Evolutionary conservation across 2,113 vertebrate species (phyloP), one percentile per base, ranked within the genome.

Genomic region (Furnarius figulus): DNA sequence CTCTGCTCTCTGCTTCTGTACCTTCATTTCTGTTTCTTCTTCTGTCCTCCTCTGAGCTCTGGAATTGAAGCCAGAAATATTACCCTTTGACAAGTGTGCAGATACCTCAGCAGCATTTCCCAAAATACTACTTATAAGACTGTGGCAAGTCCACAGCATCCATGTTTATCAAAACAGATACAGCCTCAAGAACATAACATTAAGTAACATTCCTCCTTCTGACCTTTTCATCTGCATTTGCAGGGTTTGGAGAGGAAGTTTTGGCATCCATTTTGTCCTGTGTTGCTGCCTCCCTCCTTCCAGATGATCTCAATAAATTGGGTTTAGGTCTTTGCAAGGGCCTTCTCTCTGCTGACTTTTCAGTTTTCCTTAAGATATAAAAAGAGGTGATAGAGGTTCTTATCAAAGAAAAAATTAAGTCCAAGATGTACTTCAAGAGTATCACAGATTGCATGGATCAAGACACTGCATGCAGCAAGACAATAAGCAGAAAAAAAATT

Each of bases 241-340:
- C 58, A 92, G 79, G 24, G 61, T 90, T 23, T 58, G 85, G 33
- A 89, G 83, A 70, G 20, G 87, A 86, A 89, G 35, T 68, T 66
- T 92, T 39, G 1, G 12, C 67, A 52, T 97, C 86, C 30, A 18
- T 44, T 95, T 94, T 93, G 23, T 68, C 93, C 90, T 94, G 92
- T 27, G 53, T 39, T 92, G 65, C 40, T 84, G 55, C 53, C 65
- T 90, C 86, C 62, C 82, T 98, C 92, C 89, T 98, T 92, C 73
- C 93, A 90, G 75, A 53, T 44, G 90, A 91, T 72, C 91, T 95
- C 52, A 87, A 24, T 58, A 97, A 93, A 94, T 93, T 98, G 0
- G 97, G 97, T 80, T 97, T 98, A 86, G 96, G 97, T 94, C 87
- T 98, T 52, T 91, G 96, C 19, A 97, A 76, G 42, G 44, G 9